Evolutionary conservation across 2,888 invertebrate genomes (phyloP).

Genomic region (Anarsia innoxiella): DNA sequence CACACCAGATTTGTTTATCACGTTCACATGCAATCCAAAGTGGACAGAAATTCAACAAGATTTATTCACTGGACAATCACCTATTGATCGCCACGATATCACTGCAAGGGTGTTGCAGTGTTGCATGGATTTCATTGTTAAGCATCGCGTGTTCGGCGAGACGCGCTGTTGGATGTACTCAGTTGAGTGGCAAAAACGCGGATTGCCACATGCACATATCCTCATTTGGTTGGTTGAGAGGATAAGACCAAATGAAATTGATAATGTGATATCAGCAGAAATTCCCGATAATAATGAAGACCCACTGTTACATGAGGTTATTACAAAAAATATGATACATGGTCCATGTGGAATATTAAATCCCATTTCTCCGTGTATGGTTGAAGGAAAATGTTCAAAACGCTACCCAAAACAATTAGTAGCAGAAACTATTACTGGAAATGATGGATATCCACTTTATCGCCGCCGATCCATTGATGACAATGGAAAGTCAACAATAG

Average conservation of each 20-base stretch:
- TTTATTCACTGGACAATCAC: constrained; percentile 16
- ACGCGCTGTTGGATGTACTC: background rate
- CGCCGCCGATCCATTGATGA: constrained; percentile 23
- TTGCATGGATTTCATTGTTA: constrained; percentile 17
- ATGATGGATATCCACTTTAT: constrained; percentile 22
- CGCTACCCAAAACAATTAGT: constrained; percentile 21
- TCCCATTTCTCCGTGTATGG: constrained; percentile 16
- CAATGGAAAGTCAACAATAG: constrained; percentile 17
- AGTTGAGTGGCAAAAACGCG: background rate
- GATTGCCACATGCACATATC: constrained; percentile 16
- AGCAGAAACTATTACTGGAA: constrained; percentile 21
- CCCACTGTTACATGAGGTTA: constrained; percentile 16
- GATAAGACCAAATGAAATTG: constrained; percentile 1
- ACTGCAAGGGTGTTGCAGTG: constrained; percentile 23
- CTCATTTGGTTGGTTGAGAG: constrained; percentile 8
- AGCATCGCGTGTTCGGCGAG: constrained; percentile 18
- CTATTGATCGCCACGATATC: constrained; percentile 28
- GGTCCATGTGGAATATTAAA: constrained; percentile 16
- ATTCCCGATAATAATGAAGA: too few species aligned
- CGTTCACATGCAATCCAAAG: too few species aligned
- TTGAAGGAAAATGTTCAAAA: constrained; percentile 17
- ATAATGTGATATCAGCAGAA: constrained; percentile 17
- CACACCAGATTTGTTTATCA: constrained; percentile 22
- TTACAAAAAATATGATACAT: constrained; percentile 17
- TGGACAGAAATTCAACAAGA: constrained; percentile 24